phyloP scores from a whole-genome alignment of 2,113 vertebrate species.

The Smithornis capensis region DNA sequence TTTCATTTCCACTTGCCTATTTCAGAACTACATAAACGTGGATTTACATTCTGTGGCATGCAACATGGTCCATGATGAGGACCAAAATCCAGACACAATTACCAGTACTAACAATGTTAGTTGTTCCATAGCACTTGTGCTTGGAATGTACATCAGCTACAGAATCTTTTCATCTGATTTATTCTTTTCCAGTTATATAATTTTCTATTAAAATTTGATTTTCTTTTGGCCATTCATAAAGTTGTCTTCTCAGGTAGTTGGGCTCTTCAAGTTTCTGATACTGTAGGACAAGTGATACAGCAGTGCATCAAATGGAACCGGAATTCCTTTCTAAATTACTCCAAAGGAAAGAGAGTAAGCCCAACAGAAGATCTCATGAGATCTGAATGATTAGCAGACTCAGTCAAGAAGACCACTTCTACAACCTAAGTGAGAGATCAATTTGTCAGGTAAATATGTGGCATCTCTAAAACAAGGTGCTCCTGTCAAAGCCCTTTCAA shows the following conservation, averaged over 20 bases:
- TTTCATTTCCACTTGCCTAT: background rate
- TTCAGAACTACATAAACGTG: background rate
- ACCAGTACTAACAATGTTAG: background rate
- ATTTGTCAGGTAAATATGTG: background rate
- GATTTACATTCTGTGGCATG: background rate
- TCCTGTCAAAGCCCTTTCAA: background rate
- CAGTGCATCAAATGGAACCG: background rate
- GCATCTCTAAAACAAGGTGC: background rate
- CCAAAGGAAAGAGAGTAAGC: background rate
- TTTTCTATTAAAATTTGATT: background rate
- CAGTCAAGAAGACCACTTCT: background rate
- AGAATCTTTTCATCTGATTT: background rate
- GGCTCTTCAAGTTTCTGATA: background rate
- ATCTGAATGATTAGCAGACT: background rate
- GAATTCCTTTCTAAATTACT: background rate
- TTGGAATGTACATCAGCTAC: background rate
- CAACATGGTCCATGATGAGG: fast-evolving
- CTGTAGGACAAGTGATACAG: background rate
- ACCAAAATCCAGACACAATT: background rate
- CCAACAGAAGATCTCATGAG: background rate
- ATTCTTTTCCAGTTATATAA: background rate
- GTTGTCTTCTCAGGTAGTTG: background rate
- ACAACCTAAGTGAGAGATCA: background rate
- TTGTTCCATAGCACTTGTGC: background rate
- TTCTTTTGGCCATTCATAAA: background rate